Evolutionary conservation across 2,797 vertebrate species (phyloP), one percentile per base, ranked within the genome.

Genomic region (Rhabdophis nuchalis): DNA sequence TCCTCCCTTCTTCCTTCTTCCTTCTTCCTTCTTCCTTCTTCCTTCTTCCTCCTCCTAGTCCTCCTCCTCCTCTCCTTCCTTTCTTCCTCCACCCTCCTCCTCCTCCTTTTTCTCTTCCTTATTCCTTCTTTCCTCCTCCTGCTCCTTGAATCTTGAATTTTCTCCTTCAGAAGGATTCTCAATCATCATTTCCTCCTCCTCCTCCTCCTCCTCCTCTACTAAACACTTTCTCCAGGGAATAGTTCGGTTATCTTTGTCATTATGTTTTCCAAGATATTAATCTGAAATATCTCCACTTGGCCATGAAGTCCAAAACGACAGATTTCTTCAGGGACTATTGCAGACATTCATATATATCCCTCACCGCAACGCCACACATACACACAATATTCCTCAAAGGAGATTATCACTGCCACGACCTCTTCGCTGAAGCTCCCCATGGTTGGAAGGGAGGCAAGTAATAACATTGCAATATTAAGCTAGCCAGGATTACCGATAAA

Each of bases 401-500:
- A 96, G 94, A 94, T 93, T 90, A 96, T 91, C 92, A 89, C 85
- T 57, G 89, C 96, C 95, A 96, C 85, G 95, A 94, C 92, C 94
- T 96, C 93, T 0, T 4, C 57, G 94, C 91, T 82, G 8, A 10
- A 85, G 94, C 88, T 96, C 95, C 93, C 93, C 91, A 25, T 0
- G 61, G 95, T 93, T 20, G 64, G 89, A 86, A 86, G 93, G 18
- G 53, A 92, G 89, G 85, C 91, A 93, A 61, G 92, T 92, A 93
- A 93, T 91, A 91, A 89, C 94, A 94, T 92, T 88, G 89, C 91
- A 94, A 93, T 93, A 94, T 93, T 92, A 96, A 95, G 91, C 95
- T 95, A 96, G 96, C 96, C 95, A 41, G 6, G 61, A 88, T 93
- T 58, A 77, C 93, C 93, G 95, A 96, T 94, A 96, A 97, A 95